Evolutionary conservation across 2,113 vertebrate genomes (phyloP).

Genomic region (Limnothrissa miodon): DNA sequence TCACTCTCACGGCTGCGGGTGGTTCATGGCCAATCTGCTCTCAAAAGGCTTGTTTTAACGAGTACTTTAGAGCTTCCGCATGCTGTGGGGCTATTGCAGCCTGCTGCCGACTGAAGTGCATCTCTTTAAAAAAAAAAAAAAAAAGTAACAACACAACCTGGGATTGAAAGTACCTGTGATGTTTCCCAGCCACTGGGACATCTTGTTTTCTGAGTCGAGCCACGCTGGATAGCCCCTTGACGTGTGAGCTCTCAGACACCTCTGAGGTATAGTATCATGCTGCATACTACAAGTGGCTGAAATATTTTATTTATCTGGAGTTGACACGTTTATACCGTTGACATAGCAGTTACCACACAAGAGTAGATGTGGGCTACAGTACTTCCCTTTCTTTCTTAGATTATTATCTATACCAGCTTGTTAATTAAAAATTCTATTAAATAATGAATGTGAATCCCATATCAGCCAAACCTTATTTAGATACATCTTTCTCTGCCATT

Average conservation of each 20-base stretch:
- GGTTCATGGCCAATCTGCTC: not conserved
- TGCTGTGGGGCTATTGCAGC: not conserved
- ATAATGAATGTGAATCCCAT: not conserved
- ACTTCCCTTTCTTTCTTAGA: not conserved
- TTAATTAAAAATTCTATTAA: not conserved
- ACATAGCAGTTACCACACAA: not conserved
- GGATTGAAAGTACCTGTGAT: not conserved
- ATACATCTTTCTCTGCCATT: not conserved
- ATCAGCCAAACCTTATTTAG: not conserved
- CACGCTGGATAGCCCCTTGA: not conserved
- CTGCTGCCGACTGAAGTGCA: not conserved
- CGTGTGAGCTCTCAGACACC: not conserved
- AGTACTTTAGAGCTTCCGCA: not conserved
- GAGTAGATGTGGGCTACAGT: not conserved
- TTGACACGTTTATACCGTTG: not conserved
- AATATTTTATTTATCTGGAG: not conserved
- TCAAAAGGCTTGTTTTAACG: conserved; percentile 4
- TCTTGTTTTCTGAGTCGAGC: not conserved
- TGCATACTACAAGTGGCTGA: not conserved
- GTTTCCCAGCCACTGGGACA: not conserved
- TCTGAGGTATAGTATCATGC: not conserved
- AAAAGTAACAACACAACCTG: not conserved
- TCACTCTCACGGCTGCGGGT: conserved; percentile 8
- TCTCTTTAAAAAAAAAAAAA: not conserved
- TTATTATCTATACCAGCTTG: not conserved